Evolutionary conservation across 2,888 invertebrate species (phyloP).

Genomic region (Amblyteles armatorius): DNA sequence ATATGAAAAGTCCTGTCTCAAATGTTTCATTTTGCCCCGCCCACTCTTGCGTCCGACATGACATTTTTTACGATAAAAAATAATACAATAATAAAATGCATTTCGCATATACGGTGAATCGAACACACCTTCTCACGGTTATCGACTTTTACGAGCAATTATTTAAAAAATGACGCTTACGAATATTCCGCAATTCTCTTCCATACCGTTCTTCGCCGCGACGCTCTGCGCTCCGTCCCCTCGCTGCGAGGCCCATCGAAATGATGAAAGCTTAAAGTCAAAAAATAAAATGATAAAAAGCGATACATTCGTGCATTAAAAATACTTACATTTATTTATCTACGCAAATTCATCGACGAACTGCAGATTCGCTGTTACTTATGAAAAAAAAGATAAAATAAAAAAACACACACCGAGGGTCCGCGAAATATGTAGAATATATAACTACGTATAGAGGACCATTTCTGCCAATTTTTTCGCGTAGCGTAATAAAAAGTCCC

Average conservation of each 20-base stretch:
- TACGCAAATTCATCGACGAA: neutral
- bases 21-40: too few species aligned
- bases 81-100: too few species aligned
- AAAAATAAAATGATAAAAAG: neutral
- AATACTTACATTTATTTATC: neutral
- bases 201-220: constrained; percentile 23
- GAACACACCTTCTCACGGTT: too few species aligned
- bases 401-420: neutral
- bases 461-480: too few species aligned
- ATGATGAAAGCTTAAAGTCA: constrained; percentile 49
- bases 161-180: constrained; percentile 28
- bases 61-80: too few species aligned
- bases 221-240: constrained; percentile 52
- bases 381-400: neutral
- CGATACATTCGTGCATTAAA: neutral
- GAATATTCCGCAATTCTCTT: constrained; percentile 60
- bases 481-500: too few species aligned
- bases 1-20: too few species aligned
- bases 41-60: too few species aligned
- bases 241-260: constrained; percentile 76
- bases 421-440: too few species aligned
- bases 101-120: too few species aligned
- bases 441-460: too few species aligned
- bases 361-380: neutral
- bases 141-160: too few species aligned